Conservation (phyloP, 2,888 invertebrate species). For the Latrodectus elegans region DNA sequence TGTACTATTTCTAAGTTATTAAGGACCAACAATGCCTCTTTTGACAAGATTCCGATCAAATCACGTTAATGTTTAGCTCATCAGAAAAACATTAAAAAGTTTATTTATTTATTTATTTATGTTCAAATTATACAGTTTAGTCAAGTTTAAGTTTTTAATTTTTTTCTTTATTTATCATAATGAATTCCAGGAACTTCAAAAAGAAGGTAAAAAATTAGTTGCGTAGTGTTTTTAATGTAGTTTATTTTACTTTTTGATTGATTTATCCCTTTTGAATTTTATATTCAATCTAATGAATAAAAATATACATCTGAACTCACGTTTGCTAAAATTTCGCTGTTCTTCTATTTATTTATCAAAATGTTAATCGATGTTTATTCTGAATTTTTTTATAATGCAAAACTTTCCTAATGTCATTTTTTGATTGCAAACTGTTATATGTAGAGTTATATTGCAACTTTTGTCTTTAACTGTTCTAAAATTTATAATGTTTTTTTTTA, state of each 20-base stretch:
- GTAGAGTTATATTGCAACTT: too few species aligned
- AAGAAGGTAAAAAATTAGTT: neutral
- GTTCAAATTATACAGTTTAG: neutral
- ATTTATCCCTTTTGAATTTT: neutral
- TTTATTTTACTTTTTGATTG: neutral
- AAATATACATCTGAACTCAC: too few species aligned
- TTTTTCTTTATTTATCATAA: neutral
- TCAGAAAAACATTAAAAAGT: neutral
- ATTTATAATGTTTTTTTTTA: too few species aligned
- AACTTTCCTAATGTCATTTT: too few species aligned
- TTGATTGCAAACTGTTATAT: too few species aligned
- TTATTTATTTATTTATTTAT: neutral
- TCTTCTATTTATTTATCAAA: too few species aligned
- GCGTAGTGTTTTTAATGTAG: neutral
- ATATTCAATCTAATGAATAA: neutral
- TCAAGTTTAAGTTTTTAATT: neutral
- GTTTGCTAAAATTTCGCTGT: too few species aligned
- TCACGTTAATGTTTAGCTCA: neutral
- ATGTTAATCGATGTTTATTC: too few species aligned
- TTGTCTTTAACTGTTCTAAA: too few species aligned
- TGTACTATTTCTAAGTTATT: neutral
- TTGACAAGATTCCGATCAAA: conserved; percentile 1
- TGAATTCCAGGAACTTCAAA: neutral
- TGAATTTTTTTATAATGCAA: too few species aligned
- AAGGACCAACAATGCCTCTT: neutral